Evolutionary conservation across 2,113 vertebrate genomes (phyloP).

Genomic region (Pedionomus torquatus): DNA sequence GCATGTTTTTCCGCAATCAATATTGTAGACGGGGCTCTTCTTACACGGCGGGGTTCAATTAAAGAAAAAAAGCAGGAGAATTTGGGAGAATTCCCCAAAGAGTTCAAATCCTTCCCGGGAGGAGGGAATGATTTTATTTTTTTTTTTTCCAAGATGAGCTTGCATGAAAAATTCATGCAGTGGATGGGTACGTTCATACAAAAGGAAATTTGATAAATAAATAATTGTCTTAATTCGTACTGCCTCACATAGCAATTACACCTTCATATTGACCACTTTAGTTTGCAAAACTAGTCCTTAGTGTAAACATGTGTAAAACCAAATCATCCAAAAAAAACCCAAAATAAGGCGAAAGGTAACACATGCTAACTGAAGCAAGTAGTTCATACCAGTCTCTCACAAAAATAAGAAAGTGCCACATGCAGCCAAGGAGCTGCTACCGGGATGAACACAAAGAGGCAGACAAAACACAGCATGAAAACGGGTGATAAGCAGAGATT

Average conservation of each 20-base stretch:
- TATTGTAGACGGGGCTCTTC: constrained; percentile 71
- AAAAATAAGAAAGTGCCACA: constrained; percentile 40
- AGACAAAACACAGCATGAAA: constrained; percentile 76
- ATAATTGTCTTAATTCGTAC: constrained; percentile 69
- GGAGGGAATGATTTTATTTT: constrained; percentile 32
- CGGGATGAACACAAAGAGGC: constrained; percentile 60
- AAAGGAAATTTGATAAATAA: constrained; percentile 64
- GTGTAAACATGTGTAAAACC: constrained; percentile 66
- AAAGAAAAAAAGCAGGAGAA: constrained; percentile 65
- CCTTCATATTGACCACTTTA: constrained; percentile 30
- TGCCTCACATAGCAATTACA: constrained; percentile 61
- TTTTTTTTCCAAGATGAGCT: constrained; percentile 69
- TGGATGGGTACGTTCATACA: constrained; percentile 62
- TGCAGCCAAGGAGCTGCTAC: constrained; percentile 29
- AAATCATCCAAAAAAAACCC: constrained; percentile 65
- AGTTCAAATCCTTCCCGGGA: constrained; percentile 71
- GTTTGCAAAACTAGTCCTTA: constrained; percentile 62
- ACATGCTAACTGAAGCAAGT: constrained; percentile 28
- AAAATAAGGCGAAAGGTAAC: constrained; percentile 65
- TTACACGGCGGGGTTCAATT: constrained; percentile 62
- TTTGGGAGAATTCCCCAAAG: constrained; percentile 74
- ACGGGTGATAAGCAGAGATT: constrained; percentile 75
- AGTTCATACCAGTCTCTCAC: constrained; percentile 21
- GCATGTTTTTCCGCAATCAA: constrained; percentile 67
- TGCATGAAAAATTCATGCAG: constrained; percentile 70